phyloP scores from a whole-genome alignment of 2,797 vertebrate species.

The Danio kyathit region DNA sequence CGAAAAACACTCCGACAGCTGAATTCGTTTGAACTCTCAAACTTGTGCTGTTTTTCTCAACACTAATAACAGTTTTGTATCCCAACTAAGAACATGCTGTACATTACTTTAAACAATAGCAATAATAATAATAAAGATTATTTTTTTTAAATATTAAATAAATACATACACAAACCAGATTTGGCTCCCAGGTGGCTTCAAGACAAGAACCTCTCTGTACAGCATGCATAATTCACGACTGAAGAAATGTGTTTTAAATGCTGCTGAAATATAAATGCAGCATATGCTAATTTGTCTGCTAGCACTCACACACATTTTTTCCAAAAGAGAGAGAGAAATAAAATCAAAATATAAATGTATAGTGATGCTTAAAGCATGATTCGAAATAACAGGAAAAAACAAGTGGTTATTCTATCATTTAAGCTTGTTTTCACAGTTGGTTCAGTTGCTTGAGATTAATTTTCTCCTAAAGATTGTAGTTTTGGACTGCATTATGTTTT shows the following conservation, averaged over 20 bases:
- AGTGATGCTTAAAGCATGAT: neutral
- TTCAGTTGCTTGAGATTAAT: neutral
- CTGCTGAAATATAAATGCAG: constrained; percentile 96
- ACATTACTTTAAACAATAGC: constrained; percentile 5
- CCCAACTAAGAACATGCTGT: neutral
- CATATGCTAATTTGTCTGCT: constrained; percentile 90
- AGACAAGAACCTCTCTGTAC: constrained; percentile 87
- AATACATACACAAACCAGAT: constrained; percentile 65
- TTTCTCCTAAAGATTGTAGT: neutral
- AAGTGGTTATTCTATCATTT: neutral
- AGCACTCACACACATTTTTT: constrained; percentile 60
- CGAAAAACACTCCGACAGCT: constrained; percentile 9
- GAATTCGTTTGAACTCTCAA: constrained; percentile 6
- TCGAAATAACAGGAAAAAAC: neutral
- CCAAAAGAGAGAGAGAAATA: constrained; percentile 65
- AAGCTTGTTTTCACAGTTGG: constrained; percentile 5
- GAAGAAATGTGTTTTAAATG: constrained; percentile 91
- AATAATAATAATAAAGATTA: constrained; percentile 1
- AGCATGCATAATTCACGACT: constrained; percentile 94
- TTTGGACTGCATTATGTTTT: neutral
- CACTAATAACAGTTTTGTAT: constrained; percentile 15
- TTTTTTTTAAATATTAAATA: constrained; percentile 60
- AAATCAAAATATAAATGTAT: neutral
- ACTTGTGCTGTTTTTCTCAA: neutral
- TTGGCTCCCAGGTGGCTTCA: constrained; percentile 86